phyloP scores from a whole-genome alignment of 1,140 invertebrate genomes.

The Pseudomyrmex flavicornis region DNA sequence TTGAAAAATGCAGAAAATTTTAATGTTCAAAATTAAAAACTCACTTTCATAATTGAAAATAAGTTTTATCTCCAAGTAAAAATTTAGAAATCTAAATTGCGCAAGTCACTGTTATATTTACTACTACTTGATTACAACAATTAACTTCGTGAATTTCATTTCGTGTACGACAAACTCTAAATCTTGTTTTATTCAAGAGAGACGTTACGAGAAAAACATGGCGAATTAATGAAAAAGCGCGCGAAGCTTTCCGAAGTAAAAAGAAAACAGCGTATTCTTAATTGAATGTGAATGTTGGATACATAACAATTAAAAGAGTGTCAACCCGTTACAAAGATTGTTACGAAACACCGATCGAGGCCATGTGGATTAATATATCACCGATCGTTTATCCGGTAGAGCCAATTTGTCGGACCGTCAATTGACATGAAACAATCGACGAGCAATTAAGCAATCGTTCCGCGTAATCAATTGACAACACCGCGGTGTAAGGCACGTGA shows the following conservation, averaged over 20 bases:
- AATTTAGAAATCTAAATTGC: no score
- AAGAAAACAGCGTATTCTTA: background rate
- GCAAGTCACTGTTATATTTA: no score
- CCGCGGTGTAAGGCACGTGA: background rate
- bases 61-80: no score
- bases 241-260: background rate
- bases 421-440: slow-evolving; percentile 71
- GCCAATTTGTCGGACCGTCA: slow-evolving; percentile 68
- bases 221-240: background rate
- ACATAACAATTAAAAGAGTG: slow-evolving; percentile 22
- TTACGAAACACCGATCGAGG: slow-evolving; percentile 22
- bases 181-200: slow-evolving; percentile 23
- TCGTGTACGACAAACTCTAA: background rate
- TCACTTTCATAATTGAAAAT: no score
- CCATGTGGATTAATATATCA: slow-evolving; percentile 68
- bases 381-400: slow-evolving; percentile 62
- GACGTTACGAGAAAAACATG: slow-evolving; percentile 2
- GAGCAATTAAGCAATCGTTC: slow-evolving; percentile 68
- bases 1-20: no score
- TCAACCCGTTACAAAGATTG: background rate
- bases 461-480: slow-evolving; percentile 63
- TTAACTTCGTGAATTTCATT: slow-evolving; percentile 16
- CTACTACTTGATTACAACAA: no score
- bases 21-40: no score
- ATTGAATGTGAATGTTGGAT: background rate